Base-by-base conservation (phyloP, 2,888 invertebrate genomes). In the Stenurella melanura region DNA sequence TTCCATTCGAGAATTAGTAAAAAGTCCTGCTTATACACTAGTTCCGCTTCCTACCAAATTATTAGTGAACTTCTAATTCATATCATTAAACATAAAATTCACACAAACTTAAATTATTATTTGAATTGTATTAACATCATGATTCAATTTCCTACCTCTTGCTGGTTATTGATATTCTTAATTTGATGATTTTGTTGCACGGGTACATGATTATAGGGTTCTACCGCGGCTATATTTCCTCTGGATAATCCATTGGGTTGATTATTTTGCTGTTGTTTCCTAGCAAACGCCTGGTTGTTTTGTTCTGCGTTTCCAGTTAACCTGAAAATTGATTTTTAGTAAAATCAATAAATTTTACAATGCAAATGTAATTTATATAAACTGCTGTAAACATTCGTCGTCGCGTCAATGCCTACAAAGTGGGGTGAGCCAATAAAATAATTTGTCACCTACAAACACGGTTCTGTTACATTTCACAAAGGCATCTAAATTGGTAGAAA, bases 161-260 rank as follows among this genome's bases (percentile, higher is more conserved):
- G 92, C 81, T 90, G 91, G 61, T 89, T 89, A 78, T 84, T 85
- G 58, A 80, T 82, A 67, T 82, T 83, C 80, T 87, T 86, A 69
- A 85, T 81, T 80, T 85, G 87, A 74, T 92, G 90, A 90, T 91
- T 87, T 12, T 83, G 77, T 77, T 85, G 84, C 73, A 92, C 82
- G 72, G 96, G 96, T 85, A 96, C 94, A 86, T 96, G 96, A 86
- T 96, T 96, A 88, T 96, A 96, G 4, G 96, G 96, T 87, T 96
- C 96, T 54, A 96, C 95, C 63, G 96, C 96, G 18, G 96, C 96
- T 78, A 96, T 94, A 89, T 96, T 96, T 73, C 95, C 95, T 67
- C 95, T 91, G 7, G 94, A 91, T 84, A 93, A 91, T 30, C 91
- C 90, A 77, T 89, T 89, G 9, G 93, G 91, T 82, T 92, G 92